Evolutionary conservation across 2,888 invertebrate genomes (phyloP).

Genomic region (Eupithecia abbreviata): DNA sequence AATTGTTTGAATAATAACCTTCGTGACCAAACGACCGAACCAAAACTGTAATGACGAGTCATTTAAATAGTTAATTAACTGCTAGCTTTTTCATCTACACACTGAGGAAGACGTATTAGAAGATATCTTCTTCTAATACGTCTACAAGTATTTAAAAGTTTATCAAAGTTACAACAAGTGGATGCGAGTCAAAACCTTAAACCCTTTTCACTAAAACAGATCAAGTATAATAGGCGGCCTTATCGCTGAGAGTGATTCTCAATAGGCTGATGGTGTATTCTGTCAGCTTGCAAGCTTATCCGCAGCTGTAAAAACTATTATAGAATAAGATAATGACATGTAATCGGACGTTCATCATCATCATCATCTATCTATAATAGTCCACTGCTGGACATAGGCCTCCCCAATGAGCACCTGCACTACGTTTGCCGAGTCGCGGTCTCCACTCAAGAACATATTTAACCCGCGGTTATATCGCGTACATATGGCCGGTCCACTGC

Average conservation of each 20-base stretch:
- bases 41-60: background rate
- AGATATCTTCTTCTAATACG: too few relatives aligned
- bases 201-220: background rate
- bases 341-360: background rate
- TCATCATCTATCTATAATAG: too few relatives aligned
- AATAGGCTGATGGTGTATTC: too few relatives aligned
- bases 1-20: conserved; percentile 15
- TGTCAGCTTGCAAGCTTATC: background rate
- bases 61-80: background rate
- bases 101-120: background rate
- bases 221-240: background rate
- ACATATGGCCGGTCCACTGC: too few relatives aligned
- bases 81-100: background rate
- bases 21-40: conserved; percentile 10
- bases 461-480: too few relatives aligned
- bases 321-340: background rate
- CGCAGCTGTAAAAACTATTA: background rate
- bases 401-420: too few relatives aligned
- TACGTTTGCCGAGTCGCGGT: too few relatives aligned
- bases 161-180: background rate
- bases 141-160: too few relatives aligned
- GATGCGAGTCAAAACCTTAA: background rate
- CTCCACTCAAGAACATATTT: too few relatives aligned
- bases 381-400: too few relatives aligned
- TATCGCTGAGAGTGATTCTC: background rate